These are phyloP conservation scores for Botia almorhae DNA, from an alignment of 2,797 vertebrate species.

Conservation along the genomic window DNA sequence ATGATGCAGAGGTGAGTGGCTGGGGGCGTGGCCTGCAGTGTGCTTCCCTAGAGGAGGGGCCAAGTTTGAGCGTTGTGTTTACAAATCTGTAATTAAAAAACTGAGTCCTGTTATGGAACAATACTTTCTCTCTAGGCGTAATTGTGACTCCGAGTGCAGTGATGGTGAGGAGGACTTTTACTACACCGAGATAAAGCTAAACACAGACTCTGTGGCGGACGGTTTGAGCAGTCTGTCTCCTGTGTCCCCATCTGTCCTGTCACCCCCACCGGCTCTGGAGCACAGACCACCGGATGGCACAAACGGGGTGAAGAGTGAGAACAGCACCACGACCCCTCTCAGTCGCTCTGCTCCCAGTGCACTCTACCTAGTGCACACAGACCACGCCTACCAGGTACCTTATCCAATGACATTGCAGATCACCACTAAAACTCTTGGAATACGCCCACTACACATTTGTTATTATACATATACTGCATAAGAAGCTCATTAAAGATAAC, in stretches of 20 bases:
- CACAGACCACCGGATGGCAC: conserved; percentile 73
- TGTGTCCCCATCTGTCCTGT: conserved; percentile 81
- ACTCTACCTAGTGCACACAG: conserved; percentile 95
- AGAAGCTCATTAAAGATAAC: not conserved
- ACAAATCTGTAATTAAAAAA: too few species aligned
- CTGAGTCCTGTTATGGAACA: not conserved
- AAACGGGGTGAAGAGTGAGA: conserved; percentile 67
- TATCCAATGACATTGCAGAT: too few species aligned
- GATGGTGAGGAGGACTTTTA: conserved; percentile 99
- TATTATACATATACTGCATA: too few species aligned
- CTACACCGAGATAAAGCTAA: conserved; percentile 97
- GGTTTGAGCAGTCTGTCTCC: conserved; percentile 87
- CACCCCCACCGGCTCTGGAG: conserved; percentile 74
- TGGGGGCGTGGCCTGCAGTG: too few species aligned
- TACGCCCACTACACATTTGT: too few species aligned
- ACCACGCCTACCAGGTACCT: conserved; percentile 96
- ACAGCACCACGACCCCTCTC: conserved; percentile 88
- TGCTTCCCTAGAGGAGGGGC: too few species aligned
- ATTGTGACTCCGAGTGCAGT: conserved; percentile 94
- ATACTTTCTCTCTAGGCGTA: conserved; percentile 77
- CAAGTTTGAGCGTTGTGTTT: too few species aligned
- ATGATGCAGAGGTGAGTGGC: too few species aligned
- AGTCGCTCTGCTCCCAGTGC: conserved; percentile 96
- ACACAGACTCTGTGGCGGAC: conserved; percentile 91
- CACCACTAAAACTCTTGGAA: not conserved